These are phyloP conservation scores for Sinella curviseta DNA, from an alignment of 1,140 invertebrate species.

Conservation along the genomic window DNA sequence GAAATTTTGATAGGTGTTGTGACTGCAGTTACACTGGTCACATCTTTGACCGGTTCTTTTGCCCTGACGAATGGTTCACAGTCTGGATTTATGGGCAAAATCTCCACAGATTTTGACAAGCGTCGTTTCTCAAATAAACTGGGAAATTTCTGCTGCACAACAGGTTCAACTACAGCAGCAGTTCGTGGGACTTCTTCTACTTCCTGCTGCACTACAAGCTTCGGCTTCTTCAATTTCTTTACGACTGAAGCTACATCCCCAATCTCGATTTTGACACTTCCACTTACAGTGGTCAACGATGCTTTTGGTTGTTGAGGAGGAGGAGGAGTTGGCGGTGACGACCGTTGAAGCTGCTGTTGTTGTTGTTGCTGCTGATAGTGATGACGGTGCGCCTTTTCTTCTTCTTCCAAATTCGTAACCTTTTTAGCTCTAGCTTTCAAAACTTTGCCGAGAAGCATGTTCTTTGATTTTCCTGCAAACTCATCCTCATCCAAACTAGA, in stretches of 20 bases:
- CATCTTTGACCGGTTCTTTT: neutral
- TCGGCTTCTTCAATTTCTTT: constrained; percentile 31
- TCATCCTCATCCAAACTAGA: constrained; percentile 38
- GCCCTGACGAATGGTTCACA: neutral
- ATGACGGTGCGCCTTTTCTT: constrained; percentile 36
- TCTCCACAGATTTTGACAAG: neutral
- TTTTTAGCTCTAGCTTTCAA: constrained; percentile 42
- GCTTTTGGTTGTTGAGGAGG: neutral
- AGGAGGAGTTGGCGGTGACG: neutral
- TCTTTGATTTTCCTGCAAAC: constrained; percentile 37
- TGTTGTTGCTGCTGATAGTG: constrained; percentile 23
- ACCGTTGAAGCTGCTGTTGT: neutral
- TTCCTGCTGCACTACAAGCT: neutral
- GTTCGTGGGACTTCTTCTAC: neutral
- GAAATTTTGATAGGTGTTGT: constrained; percentile 9
- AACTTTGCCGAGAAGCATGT: constrained; percentile 45
- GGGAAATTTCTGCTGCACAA: constrained; percentile 3
- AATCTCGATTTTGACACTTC: constrained; percentile 34
- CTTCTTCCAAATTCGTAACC: constrained; percentile 43
- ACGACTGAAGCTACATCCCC: constrained; percentile 37
- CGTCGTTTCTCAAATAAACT: constrained; percentile 6
- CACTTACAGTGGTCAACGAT: neutral
- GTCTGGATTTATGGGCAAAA: constrained; percentile 3
- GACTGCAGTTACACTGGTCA: neutral
- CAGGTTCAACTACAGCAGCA: neutral